These are phyloP conservation scores for Atta colombica DNA, from an alignment of 1,140 invertebrate genomes.

Conservation along the genomic window DNA sequence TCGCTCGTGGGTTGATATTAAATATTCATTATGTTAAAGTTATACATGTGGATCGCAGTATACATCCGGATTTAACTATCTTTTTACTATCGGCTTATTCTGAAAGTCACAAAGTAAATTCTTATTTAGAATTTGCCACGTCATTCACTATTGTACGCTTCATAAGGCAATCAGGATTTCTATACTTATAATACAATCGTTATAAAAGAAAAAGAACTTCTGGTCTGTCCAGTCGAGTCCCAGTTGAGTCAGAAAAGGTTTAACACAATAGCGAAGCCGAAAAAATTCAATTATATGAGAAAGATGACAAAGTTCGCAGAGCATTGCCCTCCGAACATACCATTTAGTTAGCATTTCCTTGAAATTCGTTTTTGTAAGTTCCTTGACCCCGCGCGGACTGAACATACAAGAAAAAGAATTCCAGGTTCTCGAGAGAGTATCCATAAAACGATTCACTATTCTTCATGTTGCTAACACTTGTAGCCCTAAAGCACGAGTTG, in stretches of 20 bases:
- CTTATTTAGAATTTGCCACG: constrained; percentile 39
- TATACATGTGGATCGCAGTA: not conserved
- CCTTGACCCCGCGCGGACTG: constrained; percentile 45
- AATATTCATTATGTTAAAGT: constrained; percentile 26
- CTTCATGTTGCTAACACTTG: not conserved
- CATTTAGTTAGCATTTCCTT: not conserved
- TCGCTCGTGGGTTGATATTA: not conserved
- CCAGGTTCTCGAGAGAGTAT: not conserved
- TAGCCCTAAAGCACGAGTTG: constrained; percentile 35
- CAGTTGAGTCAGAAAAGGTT: not conserved
- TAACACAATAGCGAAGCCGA: not conserved
- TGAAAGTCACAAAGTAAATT: constrained; percentile 36
- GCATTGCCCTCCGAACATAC: constrained; percentile 31
- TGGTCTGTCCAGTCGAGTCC: not conserved
- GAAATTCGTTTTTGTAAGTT: constrained; percentile 44
- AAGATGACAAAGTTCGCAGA: not conserved
- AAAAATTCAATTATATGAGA: constrained; percentile 45
- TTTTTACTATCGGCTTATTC: not conserved
- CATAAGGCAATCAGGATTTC: constrained; percentile 31
- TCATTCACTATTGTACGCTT: constrained; percentile 6
- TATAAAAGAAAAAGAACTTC: not conserved
- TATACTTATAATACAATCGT: constrained; percentile 9
- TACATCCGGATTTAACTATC: constrained; percentile 38
- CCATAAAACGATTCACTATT: constrained; percentile 29
- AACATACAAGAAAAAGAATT: constrained; percentile 4